A percentile compares a stretch with the other conserved stretches of the same genome.
phyloP scores from a whole-genome alignment of 2,888 invertebrate genomes.

The Trichopria drosophilae region DNA sequence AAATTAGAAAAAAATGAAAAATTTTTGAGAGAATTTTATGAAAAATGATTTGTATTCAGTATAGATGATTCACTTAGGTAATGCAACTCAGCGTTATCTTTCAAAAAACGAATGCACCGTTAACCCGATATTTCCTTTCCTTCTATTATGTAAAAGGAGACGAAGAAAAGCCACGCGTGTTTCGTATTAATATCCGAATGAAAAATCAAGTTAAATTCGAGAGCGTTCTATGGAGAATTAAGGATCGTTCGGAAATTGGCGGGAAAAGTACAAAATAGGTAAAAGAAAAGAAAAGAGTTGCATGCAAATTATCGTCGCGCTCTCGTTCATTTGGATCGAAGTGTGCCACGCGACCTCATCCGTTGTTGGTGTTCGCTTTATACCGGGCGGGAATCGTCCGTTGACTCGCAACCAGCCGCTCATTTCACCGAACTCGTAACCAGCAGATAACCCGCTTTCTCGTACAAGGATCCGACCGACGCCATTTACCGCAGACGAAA shows the following conservation, averaged over 20 bases:
- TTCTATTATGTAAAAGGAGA: background rate
- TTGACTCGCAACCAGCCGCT: conserved; percentile 10
- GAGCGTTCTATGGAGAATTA: no score
- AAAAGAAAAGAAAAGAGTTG: conserved; percentile 31
- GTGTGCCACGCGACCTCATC: conserved; percentile 42
- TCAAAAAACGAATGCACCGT: no score
- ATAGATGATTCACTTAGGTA: no score
- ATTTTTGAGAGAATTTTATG: no score
- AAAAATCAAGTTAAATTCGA: no score
- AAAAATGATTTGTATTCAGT: no score
- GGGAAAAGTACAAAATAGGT: conserved; percentile 29
- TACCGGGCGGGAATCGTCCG: conserved; percentile 27
- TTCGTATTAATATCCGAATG: background rate
- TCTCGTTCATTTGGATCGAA: conserved; percentile 43
- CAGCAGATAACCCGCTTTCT: conserved; percentile 37
- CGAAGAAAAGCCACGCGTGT: background rate
- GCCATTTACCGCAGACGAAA: conserved; percentile 33
- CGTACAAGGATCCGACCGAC: conserved; percentile 22
- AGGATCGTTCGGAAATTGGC: background rate
- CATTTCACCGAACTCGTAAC: conserved; percentile 35
- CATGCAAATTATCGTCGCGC: conserved; percentile 39
- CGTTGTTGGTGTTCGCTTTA: conserved; percentile 33
- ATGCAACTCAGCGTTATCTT: no score
- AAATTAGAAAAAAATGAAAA: no score
- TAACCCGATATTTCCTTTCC: no score